These are phyloP conservation scores for Nephrocerus scutellatus DNA, from an alignment of 2,888 invertebrate species.

Conservation along the genomic window DNA sequence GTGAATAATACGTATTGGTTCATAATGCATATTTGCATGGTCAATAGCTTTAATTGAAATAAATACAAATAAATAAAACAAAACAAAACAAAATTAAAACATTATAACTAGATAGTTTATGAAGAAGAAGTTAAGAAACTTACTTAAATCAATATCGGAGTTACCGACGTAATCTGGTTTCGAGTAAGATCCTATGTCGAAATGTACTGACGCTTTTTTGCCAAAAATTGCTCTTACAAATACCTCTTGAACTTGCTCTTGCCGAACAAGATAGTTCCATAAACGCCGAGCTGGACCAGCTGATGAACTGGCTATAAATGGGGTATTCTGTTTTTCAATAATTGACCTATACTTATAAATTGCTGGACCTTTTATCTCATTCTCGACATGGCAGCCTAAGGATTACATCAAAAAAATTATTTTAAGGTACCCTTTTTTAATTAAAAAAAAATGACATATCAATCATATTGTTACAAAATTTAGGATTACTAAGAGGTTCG, in stretches of 20 bases:
- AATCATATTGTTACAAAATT: no score
- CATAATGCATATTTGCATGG: slow-evolving; percentile 46
- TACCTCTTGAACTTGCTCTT: slow-evolving; percentile 87
- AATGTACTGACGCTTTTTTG: slow-evolving; percentile 54
- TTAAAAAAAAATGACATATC: no score
- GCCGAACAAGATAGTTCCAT: slow-evolving; percentile 89
- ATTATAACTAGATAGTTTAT: no score
- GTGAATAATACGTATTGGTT: slow-evolving; percentile 92
- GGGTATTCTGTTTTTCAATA: slow-evolving; percentile 88
- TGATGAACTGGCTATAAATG: slow-evolving; percentile 71
- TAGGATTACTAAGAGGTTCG: no score
- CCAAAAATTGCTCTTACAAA: slow-evolving; percentile 95
- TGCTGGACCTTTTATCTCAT: slow-evolving; percentile 66
- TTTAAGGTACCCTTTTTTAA: no score
- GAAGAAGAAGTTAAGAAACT: background rate
- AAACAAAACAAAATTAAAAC: background rate
- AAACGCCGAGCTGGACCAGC: slow-evolving; percentile 72
- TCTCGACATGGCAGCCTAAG: slow-evolving; percentile 74
- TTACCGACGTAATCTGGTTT: slow-evolving; percentile 18
- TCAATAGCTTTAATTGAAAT: slow-evolving; percentile 19
- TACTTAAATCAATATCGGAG: slow-evolving; percentile 18
- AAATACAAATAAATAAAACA: background rate
- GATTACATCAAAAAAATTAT: background rate
- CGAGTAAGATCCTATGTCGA: no score
- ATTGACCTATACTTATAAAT: slow-evolving; percentile 89